Conservation (phyloP, 2,797 vertebrate genomes). For the Sebastes iracundus region DNA sequence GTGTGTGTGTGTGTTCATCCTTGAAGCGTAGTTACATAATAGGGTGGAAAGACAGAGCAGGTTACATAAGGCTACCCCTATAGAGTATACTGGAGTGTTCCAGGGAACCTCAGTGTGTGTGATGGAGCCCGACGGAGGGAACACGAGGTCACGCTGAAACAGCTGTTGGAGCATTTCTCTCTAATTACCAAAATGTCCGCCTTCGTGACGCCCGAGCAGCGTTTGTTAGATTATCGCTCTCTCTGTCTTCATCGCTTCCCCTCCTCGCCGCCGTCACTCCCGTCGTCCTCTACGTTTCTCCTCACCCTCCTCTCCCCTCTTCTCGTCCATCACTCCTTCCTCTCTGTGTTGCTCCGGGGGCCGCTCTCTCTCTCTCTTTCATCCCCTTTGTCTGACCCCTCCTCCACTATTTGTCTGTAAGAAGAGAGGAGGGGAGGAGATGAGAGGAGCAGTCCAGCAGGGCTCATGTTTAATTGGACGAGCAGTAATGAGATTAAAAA, state of each 20-base stretch:
- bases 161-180: constrained; percentile 50
- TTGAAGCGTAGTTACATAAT: constrained; percentile 60
- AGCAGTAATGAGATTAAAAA: constrained; percentile 53
- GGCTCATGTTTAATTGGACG: constrained; percentile 43
- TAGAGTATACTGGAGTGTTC: not conserved
- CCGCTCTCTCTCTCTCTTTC: not conserved
- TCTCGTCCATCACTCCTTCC: not conserved
- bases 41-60: constrained; percentile 39
- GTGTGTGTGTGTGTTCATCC: constrained; percentile 33
- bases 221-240: constrained; percentile 7
- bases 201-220: not conserved
- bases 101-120: not conserved
- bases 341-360: not conserved
- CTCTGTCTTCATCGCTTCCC: not conserved
- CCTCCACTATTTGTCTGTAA: constrained; percentile 5
- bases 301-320: not conserved
- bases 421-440: not conserved
- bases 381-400: constrained; percentile 1
- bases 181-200: constrained; percentile 52
- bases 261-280: not conserved
- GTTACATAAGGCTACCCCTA: constrained; percentile 55
- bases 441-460: not conserved
- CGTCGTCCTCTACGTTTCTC: not conserved
- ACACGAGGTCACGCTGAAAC: constrained; percentile 54
- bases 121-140: constrained; percentile 10